Evolutionary conservation across 2,113 vertebrate genomes (phyloP).

Genomic region (Scopus umbretta): DNA sequence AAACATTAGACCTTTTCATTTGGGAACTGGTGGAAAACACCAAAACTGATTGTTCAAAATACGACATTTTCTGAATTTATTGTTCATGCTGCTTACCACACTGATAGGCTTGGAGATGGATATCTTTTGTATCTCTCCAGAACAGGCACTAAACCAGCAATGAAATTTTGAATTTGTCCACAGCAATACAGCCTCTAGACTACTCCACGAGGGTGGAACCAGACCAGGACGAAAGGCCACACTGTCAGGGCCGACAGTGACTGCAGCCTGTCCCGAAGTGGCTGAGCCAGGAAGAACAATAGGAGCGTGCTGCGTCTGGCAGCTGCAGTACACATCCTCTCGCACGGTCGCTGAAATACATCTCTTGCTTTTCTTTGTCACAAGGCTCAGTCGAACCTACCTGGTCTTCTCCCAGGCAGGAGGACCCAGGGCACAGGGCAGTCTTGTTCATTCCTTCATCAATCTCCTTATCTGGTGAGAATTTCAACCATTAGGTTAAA

Average conservation of each 20-base stretch:
- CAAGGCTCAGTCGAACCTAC: neutral
- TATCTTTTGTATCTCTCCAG: neutral
- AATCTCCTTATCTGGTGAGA: neutral
- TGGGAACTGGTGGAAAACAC: neutral
- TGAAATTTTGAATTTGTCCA: neutral
- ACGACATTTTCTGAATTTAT: neutral
- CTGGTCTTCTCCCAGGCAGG: neutral
- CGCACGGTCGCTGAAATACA: accelerated
- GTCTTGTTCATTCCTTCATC: neutral
- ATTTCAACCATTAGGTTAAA: neutral
- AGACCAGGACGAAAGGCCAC: neutral
- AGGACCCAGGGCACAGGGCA: neutral
- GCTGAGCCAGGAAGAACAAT: neutral
- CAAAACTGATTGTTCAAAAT: neutral
- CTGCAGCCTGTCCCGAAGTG: accelerated
- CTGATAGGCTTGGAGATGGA: neutral
- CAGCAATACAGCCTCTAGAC: neutral
- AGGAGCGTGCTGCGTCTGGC: accelerated
- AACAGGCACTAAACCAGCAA: neutral
- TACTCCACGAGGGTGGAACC: neutral
- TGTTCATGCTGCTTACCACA: neutral
- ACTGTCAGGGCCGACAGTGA: accelerated
- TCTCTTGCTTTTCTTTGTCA: neutral
- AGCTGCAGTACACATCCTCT: accelerated
- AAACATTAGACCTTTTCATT: neutral